phyloP scores from a whole-genome alignment of 2,113 vertebrate genomes.

The Boleophthalmus pectinirostris region DNA sequence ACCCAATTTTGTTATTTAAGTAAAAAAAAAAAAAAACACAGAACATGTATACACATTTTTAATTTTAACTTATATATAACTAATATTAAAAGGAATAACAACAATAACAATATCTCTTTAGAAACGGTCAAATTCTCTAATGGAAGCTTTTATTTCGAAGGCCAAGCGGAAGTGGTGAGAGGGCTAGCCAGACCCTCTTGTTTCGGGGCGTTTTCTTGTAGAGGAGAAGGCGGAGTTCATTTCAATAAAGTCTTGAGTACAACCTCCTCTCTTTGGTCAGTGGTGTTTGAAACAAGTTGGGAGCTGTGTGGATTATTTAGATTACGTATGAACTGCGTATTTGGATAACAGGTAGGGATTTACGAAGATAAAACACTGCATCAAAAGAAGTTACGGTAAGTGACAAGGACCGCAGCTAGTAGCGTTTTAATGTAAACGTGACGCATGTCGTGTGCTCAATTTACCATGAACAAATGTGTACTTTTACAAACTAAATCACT shows the following conservation, averaged over 20 bases:
- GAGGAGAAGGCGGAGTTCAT: conserved; percentile 60
- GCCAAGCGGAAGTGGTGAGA: conserved; percentile 19
- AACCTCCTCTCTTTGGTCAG: neutral
- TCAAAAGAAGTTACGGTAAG: conserved; percentile 21
- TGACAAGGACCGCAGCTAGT: neutral
- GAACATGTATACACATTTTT: too few species aligned
- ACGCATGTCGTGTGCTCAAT: neutral
- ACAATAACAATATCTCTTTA: too few species aligned
- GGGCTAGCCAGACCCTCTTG: too few species aligned
- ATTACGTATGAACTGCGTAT: neutral
- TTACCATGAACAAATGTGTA: neutral
- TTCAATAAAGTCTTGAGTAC: conserved; percentile 31
- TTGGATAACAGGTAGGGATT: neutral
- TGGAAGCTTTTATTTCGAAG: conserved; percentile 50
- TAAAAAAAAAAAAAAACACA: too few species aligned
- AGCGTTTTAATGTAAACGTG: neutral
- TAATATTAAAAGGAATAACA: too few species aligned
- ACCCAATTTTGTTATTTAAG: too few species aligned
- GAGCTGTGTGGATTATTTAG: neutral
- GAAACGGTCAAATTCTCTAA: too few species aligned
- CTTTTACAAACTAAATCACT: neutral
- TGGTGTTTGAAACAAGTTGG: conserved; percentile 4
- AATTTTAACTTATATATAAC: too few species aligned
- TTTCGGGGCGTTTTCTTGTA: too few species aligned
- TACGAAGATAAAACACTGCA: conserved; percentile 16